Base-by-base conservation (phyloP, 2,888 invertebrate genomes). In the Drosophila kanekoi region DNA sequence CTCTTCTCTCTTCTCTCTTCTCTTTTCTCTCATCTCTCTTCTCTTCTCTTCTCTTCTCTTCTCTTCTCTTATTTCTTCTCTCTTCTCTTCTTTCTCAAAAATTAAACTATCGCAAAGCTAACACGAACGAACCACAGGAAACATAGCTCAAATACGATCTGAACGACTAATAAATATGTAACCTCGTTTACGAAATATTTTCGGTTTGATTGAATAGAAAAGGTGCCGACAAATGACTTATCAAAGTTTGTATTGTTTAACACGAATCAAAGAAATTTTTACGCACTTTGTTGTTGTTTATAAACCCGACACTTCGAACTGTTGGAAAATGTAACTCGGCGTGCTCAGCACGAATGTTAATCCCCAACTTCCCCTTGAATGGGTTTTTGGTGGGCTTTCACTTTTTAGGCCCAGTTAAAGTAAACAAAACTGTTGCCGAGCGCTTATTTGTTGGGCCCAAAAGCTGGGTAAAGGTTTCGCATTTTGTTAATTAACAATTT, bases 331-430 rank as follows among this genome's bases (percentile, higher is more conserved):
- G 72, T 77, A 43, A 44, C 52, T 37, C 44, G 43, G 53, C 43
- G 47, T 47, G 78, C 73, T 78, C 59, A 60, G 60, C 51, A 35
- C 47, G 49, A 48, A 13, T 32, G 45, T 49, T 54, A 28, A 72
- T 35, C 58, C 60, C 41, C 45, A n/a, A 16, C 49, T 37, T 37
- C 47, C 41, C 48, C 13, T 63, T 33, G 44, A 74, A 56, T 61
- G 45, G 43, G 58, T 53, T 75, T 64, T 61, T 74, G 48, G 54
- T 58, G 52, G 32, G 81, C 81, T 78, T 82, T 82, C 88, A 82
- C 82, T 82, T 82, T 85, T 80, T 63, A 80, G 73, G 77, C 65
- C 68, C 56, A 65, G 61, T 60, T 61, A 51, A 48, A 59, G 58
- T 41, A 58, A 79, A 76, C 79, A 74, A 76, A 79, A 60, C 62